Evolutionary conservation across 30 jellyfish, hydroid and myxozoan species (phyloP), one percentile per base, ranked within the genome.

Genomic region (Hydractinia echinata): DNA sequence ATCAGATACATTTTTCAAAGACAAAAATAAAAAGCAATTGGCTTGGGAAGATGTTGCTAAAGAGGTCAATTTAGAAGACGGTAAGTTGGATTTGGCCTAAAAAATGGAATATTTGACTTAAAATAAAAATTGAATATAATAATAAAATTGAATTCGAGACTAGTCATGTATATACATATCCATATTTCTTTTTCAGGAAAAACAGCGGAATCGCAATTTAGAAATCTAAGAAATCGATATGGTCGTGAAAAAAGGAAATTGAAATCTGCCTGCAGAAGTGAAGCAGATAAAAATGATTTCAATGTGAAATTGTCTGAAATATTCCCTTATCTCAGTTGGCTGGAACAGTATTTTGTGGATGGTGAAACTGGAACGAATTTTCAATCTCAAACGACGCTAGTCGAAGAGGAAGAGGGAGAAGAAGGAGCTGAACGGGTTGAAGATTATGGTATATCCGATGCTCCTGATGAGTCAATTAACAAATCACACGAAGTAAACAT

Each of bases 231-330:
- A 56, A 56, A 56, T n/a, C 68, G 68, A n/a, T 56, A 56, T 56
- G 68, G 68, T n/a, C 68, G 68, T 56, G 68, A 56, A 56, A 56
- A 56, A n/a, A 10, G 68, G n/a, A 56, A 56, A n/a, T n/a, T 56
- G 68, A 56, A 56, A 56, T 10, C 10, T 9, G 68, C 15, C 15
- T 9, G n/a, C 15, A 56, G n/a, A 56, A 56, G 68, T 56, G 68
- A n/a, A 56, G 68, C 68, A 9, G 68, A 56, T 56, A 10, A 10
- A 10, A 56, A 10, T 11, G 69, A 58, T 58, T 1, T 1, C 69
- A 58, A 2, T 58, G 69, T 58, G 15, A 58, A 16, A 16, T 58
- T 58, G 69, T 58, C 69, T 11, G 69, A 58, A 58, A 13, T 58
- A 11, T 58, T 2, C 19, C 69, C 69, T 11, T 58, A 56, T n/a